Evolutionary conservation across 2,113 vertebrate genomes (phyloP).

Genomic region (Peucedramus taeniatus): DNA sequence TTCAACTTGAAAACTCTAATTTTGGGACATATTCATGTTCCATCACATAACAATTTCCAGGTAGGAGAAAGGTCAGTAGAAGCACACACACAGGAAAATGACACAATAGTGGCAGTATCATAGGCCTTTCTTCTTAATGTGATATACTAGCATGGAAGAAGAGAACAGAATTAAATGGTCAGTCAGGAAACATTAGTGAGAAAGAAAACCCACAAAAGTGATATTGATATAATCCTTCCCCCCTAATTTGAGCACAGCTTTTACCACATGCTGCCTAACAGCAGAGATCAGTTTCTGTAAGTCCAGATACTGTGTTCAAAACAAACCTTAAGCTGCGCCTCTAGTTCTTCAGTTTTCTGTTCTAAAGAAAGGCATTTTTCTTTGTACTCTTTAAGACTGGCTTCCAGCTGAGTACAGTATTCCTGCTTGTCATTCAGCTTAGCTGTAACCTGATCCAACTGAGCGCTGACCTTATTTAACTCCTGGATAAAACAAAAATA

Average conservation of each 20-base stretch:
- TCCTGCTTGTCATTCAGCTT: conserved; percentile 88
- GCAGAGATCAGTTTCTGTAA: neutral
- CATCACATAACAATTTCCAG: neutral
- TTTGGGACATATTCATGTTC: neutral
- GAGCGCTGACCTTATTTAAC: conserved; percentile 82
- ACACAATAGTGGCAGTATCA: neutral
- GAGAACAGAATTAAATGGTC: neutral
- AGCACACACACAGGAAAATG: neutral
- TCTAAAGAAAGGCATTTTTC: conserved; percentile 87
- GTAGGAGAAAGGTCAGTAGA: neutral
- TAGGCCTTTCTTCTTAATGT: neutral
- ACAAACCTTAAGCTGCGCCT: conserved; percentile 86
- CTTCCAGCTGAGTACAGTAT: conserved; percentile 85
- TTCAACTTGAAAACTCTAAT: neutral
- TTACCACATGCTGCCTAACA: neutral
- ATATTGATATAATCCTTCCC: neutral
- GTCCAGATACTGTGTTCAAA: neutral
- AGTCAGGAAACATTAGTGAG: neutral
- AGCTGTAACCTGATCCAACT: conserved; percentile 80
- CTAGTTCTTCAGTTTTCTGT: conserved; percentile 83
- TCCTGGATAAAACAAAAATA: conserved; percentile 78
- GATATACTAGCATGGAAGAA: neutral
- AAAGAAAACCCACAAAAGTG: neutral
- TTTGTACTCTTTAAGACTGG: conserved; percentile 85
- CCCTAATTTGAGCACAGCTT: neutral